Conservation (phyloP, 2,797 vertebrate genomes). For the Sternotherus odoratus region DNA sequence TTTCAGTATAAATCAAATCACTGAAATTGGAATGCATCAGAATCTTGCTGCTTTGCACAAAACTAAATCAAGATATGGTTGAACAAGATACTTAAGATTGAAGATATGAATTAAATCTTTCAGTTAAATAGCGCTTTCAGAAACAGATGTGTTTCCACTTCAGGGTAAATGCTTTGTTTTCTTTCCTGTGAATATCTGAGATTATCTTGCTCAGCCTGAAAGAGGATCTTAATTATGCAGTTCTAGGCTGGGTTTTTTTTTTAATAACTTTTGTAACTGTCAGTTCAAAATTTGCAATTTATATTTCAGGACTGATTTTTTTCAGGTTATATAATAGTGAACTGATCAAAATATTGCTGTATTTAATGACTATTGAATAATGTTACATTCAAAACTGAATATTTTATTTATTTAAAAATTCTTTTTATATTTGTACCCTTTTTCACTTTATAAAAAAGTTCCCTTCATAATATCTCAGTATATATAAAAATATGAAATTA, state of each 20-base stretch:
- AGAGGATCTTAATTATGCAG: not conserved
- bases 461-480: not conserved
- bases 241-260: not conserved
- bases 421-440: not conserved
- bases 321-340: not conserved
- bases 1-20: constrained; percentile 49
- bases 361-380: not conserved
- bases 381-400: not conserved
- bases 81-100: not conserved
- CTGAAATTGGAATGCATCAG: constrained; percentile 4
- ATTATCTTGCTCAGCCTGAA: not conserved
- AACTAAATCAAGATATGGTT: constrained; percentile 4
- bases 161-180: not conserved
- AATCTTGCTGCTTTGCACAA: not conserved
- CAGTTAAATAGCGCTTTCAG: not conserved
- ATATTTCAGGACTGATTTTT: not conserved
- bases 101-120: not conserved
- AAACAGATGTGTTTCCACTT: not conserved
- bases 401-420: not conserved
- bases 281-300: not conserved
- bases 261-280: not conserved
- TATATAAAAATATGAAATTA: not conserved
- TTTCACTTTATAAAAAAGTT: not conserved
- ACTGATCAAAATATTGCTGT: not conserved
- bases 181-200: not conserved